A percentile compares a stretch with the other conserved stretches of the same genome.
Conservation (phyloP, 2,113 vertebrate genomes). For the Gallinago media region DNA sequence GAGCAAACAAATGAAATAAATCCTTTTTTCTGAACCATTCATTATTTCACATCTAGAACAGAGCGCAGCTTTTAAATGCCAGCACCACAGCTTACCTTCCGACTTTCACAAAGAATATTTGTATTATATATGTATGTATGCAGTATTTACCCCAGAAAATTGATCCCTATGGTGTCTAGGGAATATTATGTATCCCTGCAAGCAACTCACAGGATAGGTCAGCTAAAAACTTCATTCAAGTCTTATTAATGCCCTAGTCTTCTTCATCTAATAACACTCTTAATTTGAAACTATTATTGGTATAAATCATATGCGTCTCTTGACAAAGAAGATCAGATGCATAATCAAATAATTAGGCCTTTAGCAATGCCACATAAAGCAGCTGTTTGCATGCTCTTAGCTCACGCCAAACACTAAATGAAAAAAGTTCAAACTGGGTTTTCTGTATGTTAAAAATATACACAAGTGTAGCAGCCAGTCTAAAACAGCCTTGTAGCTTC, state of each 20-base stretch:
- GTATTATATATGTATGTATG: neutral
- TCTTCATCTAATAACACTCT: neutral
- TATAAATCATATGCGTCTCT: rapidly evolving
- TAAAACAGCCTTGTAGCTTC: neutral
- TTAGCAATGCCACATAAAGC: neutral
- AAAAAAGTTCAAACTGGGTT: neutral
- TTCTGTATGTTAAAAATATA: neutral
- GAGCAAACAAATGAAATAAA: neutral
- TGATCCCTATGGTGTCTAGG: rapidly evolving
- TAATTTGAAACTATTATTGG: neutral
- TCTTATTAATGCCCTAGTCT: neutral
- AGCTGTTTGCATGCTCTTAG: neutral
- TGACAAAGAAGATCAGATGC: neutral
- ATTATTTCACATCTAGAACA: neutral
- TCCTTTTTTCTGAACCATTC: neutral
- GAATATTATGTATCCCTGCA: neutral
- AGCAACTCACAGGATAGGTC: neutral
- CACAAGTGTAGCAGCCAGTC: neutral
- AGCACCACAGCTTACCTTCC: neutral
- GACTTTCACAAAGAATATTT: neutral
- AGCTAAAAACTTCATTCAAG: neutral
- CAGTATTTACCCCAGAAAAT: neutral
- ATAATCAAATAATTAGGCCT: neutral
- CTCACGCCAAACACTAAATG: neutral
- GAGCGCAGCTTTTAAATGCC: neutral